phyloP scores from a whole-genome alignment of 2,888 invertebrate genomes.

The Melieria crassipennis region DNA sequence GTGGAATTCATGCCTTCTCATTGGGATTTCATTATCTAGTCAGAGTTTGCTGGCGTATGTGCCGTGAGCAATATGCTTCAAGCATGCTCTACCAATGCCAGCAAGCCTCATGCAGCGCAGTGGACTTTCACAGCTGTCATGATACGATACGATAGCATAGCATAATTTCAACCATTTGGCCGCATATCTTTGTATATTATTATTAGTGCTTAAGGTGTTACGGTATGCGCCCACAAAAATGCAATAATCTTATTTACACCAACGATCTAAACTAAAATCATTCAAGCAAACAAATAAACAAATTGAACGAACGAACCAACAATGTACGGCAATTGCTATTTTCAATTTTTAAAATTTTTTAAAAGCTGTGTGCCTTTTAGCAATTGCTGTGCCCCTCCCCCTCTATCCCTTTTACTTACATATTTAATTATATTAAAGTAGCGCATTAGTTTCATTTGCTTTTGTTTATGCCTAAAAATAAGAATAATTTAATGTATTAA shows the following conservation, averaged over 20 bases:
- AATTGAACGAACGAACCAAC: conserved; percentile 20
- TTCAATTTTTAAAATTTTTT: conserved; percentile 67
- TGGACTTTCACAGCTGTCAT: no score
- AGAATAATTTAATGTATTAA: conserved; percentile 1
- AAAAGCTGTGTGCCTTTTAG: conserved; percentile 85
- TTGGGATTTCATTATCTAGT: neutral
- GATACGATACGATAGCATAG: no score
- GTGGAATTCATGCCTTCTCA: no score
- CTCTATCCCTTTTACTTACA: conserved; percentile 17
- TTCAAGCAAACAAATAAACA: neutral
- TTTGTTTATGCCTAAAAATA: neutral
- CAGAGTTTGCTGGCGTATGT: neutral
- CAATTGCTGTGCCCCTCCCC: conserved; percentile 69
- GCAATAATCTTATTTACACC: neutral
- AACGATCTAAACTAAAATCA: neutral
- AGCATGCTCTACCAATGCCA: neutral
- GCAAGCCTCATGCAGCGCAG: neutral
- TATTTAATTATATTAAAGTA: conserved; percentile 11
- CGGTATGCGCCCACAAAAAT: conserved; percentile 13
- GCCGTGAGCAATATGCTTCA: neutral
- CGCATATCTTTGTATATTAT: conserved; percentile 42
- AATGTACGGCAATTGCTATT: conserved; percentile 58
- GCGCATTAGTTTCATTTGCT: neutral
- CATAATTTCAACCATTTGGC: conserved; percentile 14
- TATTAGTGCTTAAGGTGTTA: conserved; percentile 45